Conservation (phyloP, 1,140 invertebrate genomes). For the Conus ventricosus region DNA sequence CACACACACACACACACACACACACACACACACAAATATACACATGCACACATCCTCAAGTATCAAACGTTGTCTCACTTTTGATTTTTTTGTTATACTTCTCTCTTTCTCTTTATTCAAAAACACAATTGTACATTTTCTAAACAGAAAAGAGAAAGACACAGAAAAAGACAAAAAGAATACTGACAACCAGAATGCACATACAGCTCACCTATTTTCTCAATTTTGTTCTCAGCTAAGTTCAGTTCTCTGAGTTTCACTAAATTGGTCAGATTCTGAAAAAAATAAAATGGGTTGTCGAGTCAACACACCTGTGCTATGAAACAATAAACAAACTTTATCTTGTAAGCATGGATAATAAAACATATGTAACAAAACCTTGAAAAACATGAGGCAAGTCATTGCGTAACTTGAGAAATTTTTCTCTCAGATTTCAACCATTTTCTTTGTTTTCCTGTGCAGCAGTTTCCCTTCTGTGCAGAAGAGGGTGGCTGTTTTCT, state of each 20-base stretch:
- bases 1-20: too few species aligned
- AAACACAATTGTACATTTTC: background rate
- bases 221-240: slow-evolving; percentile 72
- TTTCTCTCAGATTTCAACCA: too few species aligned
- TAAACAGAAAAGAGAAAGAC: background rate
- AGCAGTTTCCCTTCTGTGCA: too few species aligned
- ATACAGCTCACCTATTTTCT: slow-evolving; percentile 69
- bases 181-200: background rate
- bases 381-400: too few species aligned
- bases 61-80: background rate
- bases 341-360: too few species aligned
- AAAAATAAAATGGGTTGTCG: background rate
- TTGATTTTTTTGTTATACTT: too few species aligned
- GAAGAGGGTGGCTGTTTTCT: too few species aligned
- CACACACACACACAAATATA: background rate
- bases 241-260: slow-evolving; percentile 69
- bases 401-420: too few species aligned
- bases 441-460: too few species aligned
- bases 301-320: background rate
- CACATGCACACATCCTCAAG: background rate
- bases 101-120: too few species aligned
- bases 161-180: background rate
- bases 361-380: too few species aligned
- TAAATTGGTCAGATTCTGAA: slow-evolving; percentile 68
- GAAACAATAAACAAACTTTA: too few species aligned